phyloP scores from a whole-genome alignment of 2,888 invertebrate genomes.

The Drosophila melanocephala region DNA sequence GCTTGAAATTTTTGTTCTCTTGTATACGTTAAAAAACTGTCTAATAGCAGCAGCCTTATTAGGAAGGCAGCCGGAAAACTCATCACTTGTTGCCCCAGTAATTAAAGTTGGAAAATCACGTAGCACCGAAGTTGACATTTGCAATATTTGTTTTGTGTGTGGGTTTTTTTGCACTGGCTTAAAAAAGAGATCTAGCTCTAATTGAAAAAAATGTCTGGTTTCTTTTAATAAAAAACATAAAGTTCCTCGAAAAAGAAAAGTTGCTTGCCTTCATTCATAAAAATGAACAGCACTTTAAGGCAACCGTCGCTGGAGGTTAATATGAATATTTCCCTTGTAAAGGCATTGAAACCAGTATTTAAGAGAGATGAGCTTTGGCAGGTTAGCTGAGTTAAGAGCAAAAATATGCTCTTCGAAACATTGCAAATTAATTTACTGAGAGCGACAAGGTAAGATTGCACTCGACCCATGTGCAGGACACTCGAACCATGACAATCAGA shows the following conservation, averaged over 20 bases:
- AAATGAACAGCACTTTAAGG: neutral
- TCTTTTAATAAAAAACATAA: neutral
- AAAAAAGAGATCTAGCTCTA: neutral
- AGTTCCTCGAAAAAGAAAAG: neutral
- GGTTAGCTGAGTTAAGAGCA: conserved; percentile 3
- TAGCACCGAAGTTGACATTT: conserved; percentile 5
- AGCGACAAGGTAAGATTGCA: neutral
- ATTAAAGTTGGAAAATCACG: conserved; percentile 31
- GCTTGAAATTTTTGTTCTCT: conserved; percentile 16
- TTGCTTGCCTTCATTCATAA: conserved; percentile 12
- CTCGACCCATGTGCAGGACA: neutral
- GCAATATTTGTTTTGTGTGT: neutral
- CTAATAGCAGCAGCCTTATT: conserved; percentile 1
- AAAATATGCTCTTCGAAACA: neutral
- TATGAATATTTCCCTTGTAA: conserved; percentile 22
- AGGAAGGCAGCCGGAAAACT: neutral
- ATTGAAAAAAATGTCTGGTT: conserved; percentile 14
- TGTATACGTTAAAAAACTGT: neutral
- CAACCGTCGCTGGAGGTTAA: neutral
- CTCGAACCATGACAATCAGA: neutral
- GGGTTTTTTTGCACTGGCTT: neutral
- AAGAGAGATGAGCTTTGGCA: conserved; percentile 28
- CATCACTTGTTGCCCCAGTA: conserved; percentile 45
- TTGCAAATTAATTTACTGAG: neutral
- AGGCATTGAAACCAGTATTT: conserved; percentile 45